These are phyloP conservation scores for Aleiodes sp. DNA, from an alignment of 1,140 invertebrate genomes.

Conservation along the genomic window DNA sequence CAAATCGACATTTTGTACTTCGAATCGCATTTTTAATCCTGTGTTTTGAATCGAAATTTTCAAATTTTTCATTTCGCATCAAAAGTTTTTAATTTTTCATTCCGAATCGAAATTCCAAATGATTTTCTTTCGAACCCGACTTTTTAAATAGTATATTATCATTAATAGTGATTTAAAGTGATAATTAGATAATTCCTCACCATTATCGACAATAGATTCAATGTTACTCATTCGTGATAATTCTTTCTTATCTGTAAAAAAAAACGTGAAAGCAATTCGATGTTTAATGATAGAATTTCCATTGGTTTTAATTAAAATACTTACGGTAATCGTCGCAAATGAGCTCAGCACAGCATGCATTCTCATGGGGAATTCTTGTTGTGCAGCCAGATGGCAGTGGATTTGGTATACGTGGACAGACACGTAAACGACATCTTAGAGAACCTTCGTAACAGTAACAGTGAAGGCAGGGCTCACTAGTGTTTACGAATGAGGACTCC, in stretches of 20 bases:
- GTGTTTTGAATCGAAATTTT: too few species aligned
- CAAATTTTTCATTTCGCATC: too few species aligned
- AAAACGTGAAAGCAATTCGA: background rate
- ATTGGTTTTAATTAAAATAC: conserved; percentile 32
- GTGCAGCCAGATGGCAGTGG: conserved; percentile 76
- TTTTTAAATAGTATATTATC: too few species aligned
- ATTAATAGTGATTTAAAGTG: too few species aligned
- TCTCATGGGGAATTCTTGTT: conserved; percentile 72
- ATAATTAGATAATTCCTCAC: background rate
- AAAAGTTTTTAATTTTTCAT: too few species aligned
- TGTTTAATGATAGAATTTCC: conserved; percentile 1
- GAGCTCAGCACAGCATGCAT: conserved; percentile 79
- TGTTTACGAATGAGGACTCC: conserved; percentile 72
- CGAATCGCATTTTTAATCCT: too few species aligned
- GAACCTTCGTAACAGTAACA: conserved; percentile 78
- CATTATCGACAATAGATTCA: background rate
- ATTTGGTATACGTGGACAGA: conserved; percentile 78
- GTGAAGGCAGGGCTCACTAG: conserved; percentile 79
- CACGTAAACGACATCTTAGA: conserved; percentile 78
- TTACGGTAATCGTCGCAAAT: conserved; percentile 73
- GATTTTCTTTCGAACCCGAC: too few species aligned
- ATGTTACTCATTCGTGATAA: background rate
- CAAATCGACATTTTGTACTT: too few species aligned
- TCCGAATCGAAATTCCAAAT: too few species aligned
- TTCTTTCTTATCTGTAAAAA: conserved; percentile 2